Conservation (phyloP, 2,113 vertebrate genomes). For the Neofelis nebulosa region DNA sequence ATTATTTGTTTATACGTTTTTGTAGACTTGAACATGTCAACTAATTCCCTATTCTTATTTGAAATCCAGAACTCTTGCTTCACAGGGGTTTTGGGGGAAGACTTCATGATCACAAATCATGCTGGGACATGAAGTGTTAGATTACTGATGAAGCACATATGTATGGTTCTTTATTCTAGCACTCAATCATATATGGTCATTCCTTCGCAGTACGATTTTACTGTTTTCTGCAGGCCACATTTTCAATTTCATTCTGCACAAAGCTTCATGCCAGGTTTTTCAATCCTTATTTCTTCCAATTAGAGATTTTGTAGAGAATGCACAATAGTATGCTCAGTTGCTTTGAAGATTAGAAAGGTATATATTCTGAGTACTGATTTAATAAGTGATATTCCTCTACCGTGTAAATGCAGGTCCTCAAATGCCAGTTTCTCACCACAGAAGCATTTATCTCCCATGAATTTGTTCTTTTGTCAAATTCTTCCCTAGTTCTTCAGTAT, state of each 20-base stretch:
- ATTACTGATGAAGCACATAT: background rate
- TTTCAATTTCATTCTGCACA: background rate
- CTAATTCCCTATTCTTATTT: constrained; percentile 29
- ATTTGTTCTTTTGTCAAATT: background rate
- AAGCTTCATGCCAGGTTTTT: background rate
- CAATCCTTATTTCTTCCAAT: constrained; percentile 17
- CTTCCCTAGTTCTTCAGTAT: background rate
- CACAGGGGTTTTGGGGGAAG: background rate
- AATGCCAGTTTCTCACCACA: background rate
- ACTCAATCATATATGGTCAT: background rate
- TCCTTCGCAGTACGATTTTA: background rate
- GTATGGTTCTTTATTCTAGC: constrained; percentile 17
- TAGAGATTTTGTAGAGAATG: constrained; percentile 1
- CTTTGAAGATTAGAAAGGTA: background rate
- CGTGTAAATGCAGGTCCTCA: background rate
- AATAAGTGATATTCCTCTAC: background rate
- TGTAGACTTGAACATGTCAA: background rate
- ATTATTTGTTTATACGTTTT: constrained; percentile 21
- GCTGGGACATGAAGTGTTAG: constrained; percentile 17
- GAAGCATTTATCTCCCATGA: background rate
- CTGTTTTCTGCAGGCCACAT: background rate
- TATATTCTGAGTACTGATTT: background rate
- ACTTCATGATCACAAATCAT: constrained; percentile 37
- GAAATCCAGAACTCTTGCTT: background rate
- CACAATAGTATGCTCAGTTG: background rate